A percentile compares a stretch with the other conserved stretches of the same genome.
phyloP scores from a whole-genome alignment of 2,113 vertebrate species.

The Arvicanthis niloticus region DNA sequence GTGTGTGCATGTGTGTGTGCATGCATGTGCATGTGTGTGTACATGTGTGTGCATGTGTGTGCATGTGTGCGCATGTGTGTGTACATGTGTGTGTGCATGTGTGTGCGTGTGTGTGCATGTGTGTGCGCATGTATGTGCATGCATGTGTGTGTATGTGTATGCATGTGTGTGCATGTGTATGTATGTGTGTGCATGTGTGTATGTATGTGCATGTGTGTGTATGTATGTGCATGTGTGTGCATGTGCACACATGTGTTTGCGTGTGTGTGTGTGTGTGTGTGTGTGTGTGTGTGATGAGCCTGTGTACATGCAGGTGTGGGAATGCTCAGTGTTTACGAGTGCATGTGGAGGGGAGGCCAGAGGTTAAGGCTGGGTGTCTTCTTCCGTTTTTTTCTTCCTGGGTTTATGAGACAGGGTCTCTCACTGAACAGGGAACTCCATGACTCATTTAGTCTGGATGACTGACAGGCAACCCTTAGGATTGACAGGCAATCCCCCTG shows the following conservation, averaged over 20 bases:
- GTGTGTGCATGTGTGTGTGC: too few species aligned
- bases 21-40: too few species aligned
- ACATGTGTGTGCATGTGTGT: not conserved
- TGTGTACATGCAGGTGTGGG: not conserved
- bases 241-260: too few species aligned
- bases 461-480: not conserved
- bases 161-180: too few species aligned
- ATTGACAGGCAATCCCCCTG: too few species aligned
- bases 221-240: too few species aligned
- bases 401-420: not conserved
- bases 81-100: too few species aligned
- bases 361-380: not conserved
- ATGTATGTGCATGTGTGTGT: too few species aligned
- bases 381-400: not conserved
- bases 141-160: too few species aligned
- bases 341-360: not conserved
- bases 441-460: not conserved
- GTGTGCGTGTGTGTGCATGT: not conserved
- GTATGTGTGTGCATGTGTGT: too few species aligned
- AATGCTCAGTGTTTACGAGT: not conserved
- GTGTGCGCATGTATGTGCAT: not conserved
- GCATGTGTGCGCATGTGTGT: not conserved
- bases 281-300: too few species aligned
- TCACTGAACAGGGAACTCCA: not conserved
- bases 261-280: too few species aligned